phyloP scores from a whole-genome alignment of 2,797 vertebrate species.

The Sebastes umbrosus region DNA sequence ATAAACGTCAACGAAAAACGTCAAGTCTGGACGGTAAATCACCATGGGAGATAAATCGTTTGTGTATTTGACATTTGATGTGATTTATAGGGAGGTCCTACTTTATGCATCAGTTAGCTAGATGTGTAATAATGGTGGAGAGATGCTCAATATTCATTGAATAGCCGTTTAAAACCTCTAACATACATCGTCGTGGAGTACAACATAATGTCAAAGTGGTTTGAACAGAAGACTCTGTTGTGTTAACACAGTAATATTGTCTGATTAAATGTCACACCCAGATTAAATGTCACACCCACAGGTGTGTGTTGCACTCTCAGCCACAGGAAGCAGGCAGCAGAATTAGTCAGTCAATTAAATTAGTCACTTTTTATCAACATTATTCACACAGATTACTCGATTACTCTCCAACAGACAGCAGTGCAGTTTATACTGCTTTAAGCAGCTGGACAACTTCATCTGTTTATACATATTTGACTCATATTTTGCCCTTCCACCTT shows the following conservation, averaged over 20 bases:
- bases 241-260: neutral
- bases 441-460: neutral
- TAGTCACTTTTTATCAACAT: neutral
- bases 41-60: neutral
- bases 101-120: neutral
- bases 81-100: neutral
- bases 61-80: neutral
- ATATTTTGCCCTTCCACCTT: neutral
- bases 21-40: neutral
- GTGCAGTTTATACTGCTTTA: too few species aligned
- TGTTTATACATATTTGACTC: neutral
- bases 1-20: slow-evolving; percentile 4
- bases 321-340: neutral
- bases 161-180: neutral
- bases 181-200: neutral
- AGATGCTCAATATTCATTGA: neutral
- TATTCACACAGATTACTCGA: slow-evolving; percentile 15
- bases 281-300: neutral
- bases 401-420: neutral
- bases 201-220: neutral
- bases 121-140: neutral
- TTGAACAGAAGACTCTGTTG: neutral
- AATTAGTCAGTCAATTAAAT: neutral
- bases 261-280: neutral
- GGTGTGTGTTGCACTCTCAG: neutral